These are phyloP conservation scores for Hyalella azteca DNA, from an alignment of 2,888 invertebrate genomes.

Conservation along the genomic window DNA sequence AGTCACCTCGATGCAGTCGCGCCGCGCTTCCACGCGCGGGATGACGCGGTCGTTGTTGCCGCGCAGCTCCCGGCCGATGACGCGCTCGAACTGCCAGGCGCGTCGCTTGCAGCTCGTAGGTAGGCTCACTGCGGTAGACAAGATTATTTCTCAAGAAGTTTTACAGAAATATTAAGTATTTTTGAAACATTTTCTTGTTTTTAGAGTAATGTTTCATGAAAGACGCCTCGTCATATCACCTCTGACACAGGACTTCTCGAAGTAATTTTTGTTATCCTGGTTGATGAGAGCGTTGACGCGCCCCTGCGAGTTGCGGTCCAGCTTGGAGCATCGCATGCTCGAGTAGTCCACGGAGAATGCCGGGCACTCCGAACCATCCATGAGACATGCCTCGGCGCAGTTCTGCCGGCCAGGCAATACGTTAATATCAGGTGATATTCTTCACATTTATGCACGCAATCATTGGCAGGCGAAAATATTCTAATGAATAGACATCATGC, in stretches of 20 bases:
- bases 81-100: conserved; percentile 67
- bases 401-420: conserved; percentile 11
- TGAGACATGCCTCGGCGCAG: conserved; percentile 59
- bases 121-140: conserved; percentile 38
- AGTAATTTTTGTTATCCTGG: conserved; percentile 64
- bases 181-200: no score
- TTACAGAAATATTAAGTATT: no score
- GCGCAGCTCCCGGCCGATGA: conserved; percentile 65
- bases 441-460: no score
- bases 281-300: conserved; percentile 63
- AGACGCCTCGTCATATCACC: conserved; percentile 59
- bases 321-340: conserved; percentile 64
- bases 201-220: not conserved
- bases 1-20: conserved; percentile 67
- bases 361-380: conserved; percentile 64
- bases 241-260: conserved; percentile 65
- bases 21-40: conserved; percentile 64
- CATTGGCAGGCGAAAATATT: no score
- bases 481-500: no score
- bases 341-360: conserved; percentile 64
- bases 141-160: not conserved
- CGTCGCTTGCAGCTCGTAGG: conserved; percentile 61
- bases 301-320: conserved; percentile 65
- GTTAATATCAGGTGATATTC: no score
- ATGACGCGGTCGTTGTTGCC: conserved; percentile 65